These are phyloP conservation scores for Pongo pygmaeus DNA, from an alignment of 2,113 vertebrate species.

Conservation along the genomic window DNA sequence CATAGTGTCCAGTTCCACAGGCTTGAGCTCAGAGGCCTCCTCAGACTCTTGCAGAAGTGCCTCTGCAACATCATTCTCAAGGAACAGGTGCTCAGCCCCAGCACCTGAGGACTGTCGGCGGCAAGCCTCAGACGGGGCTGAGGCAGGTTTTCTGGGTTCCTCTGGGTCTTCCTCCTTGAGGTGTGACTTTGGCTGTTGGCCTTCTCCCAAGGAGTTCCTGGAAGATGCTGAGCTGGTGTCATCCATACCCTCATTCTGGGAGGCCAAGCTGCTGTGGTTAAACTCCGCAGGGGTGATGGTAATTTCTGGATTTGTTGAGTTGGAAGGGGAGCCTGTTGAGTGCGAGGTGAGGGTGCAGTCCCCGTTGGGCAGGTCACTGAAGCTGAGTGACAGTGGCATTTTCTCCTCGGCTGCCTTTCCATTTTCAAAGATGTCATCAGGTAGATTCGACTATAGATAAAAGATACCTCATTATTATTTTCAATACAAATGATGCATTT, in stretches of 20 bases:
- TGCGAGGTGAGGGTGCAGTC: constrained; percentile 73
- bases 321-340: constrained; percentile 63
- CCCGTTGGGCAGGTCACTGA: constrained; percentile 88
- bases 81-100: constrained; percentile 83
- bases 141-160: not conserved
- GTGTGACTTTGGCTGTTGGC: not conserved
- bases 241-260: constrained; percentile 61
- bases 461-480: not conserved
- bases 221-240: constrained; percentile 70
- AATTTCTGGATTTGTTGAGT: constrained; percentile 92
- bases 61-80: constrained; percentile 83
- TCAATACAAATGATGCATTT: not conserved
- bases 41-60: constrained; percentile 86
- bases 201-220: constrained; percentile 65
- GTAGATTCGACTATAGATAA: constrained; percentile 89
- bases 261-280: constrained; percentile 38
- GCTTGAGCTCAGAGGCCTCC: constrained; percentile 93
- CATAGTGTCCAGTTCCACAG: constrained; percentile 94
- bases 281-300: constrained; percentile 87
- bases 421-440: constrained; percentile 93
- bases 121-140: constrained; percentile 64
- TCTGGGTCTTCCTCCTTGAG: not conserved
- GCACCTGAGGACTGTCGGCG: constrained; percentile 73
- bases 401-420: constrained; percentile 87
- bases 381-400: constrained; percentile 92